Evolutionary conservation across 2,113 vertebrate species (phyloP).

Genomic region (Amazona vittata): DNA sequence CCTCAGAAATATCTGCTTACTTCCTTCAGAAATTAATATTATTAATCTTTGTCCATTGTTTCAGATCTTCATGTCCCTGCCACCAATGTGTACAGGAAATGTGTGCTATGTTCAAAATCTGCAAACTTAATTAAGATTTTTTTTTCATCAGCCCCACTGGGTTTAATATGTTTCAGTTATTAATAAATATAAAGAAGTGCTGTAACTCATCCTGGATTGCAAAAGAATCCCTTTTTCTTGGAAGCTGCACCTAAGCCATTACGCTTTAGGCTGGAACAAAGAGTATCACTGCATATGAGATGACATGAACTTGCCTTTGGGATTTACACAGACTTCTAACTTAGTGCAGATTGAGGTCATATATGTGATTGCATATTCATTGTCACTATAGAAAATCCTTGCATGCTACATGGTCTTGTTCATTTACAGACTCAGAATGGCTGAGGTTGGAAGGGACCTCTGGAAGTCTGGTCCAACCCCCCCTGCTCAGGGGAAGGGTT

Average conservation of each 20-base stretch:
- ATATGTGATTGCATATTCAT: neutral
- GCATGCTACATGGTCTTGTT: neutral
- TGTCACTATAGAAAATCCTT: neutral
- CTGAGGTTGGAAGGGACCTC: neutral
- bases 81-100: neutral
- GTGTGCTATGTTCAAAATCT: neutral
- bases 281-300: neutral
- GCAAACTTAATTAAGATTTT: neutral
- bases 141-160: neutral
- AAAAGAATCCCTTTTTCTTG: neutral
- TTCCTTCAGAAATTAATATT: neutral
- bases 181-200: neutral
- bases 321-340: neutral
- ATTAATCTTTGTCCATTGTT: neutral
- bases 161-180: neutral
- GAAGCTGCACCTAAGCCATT: neutral
- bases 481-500: neutral
- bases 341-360: neutral
- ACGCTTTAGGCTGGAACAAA: neutral
- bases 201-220: neutral
- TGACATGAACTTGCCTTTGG: neutral
- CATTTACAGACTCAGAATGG: neutral
- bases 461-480: neutral
- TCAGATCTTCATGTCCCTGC: neutral
- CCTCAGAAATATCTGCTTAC: neutral